phyloP scores from a whole-genome alignment of 1,140 invertebrate species.

The Trachymyrmex septentrionalis region DNA sequence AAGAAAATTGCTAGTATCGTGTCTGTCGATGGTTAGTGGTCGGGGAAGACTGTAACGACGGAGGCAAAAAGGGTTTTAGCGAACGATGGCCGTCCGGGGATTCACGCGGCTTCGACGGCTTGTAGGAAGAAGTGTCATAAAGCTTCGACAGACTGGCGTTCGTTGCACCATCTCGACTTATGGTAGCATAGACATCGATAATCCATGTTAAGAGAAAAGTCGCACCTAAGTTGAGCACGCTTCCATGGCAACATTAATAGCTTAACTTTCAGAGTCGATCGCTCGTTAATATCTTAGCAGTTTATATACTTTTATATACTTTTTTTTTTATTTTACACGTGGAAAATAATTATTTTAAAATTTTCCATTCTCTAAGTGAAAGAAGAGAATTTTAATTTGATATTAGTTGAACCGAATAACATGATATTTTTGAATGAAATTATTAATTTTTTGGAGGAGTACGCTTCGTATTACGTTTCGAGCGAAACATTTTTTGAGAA shows the following conservation, averaged over 20 bases:
- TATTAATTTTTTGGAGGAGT: neutral
- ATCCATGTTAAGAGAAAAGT: slow-evolving; percentile 43
- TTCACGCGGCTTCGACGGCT: slow-evolving; percentile 44
- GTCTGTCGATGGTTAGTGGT: neutral
- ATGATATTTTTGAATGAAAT: neutral
- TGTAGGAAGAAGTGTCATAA: slow-evolving; percentile 60
- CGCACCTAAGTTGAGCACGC: slow-evolving; percentile 24
- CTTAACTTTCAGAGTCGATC: slow-evolving; percentile 39
- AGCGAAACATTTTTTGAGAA: neutral
- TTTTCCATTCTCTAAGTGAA: neutral
- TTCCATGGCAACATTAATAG: slow-evolving; percentile 40
- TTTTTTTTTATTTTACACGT: neutral
- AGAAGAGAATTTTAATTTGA: neutral
- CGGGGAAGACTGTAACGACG: neutral
- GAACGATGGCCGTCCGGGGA: slow-evolving; percentile 27
- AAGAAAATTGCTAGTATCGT: slow-evolving; percentile 49
- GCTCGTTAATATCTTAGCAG: slow-evolving; percentile 37
- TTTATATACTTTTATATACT: neutral
- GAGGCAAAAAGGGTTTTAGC: slow-evolving; percentile 53
- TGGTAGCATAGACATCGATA: slow-evolving; percentile 39
- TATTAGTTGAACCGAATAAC: slow-evolving; percentile 6
- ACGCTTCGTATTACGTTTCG: neutral
- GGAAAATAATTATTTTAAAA: slow-evolving; percentile 17
- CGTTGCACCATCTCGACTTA: neutral
- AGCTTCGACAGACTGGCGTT: slow-evolving; percentile 30